These are phyloP conservation scores for Ecdyonurus torrentis DNA, from an alignment of 2,888 invertebrate genomes.

Conservation along the genomic window DNA sequence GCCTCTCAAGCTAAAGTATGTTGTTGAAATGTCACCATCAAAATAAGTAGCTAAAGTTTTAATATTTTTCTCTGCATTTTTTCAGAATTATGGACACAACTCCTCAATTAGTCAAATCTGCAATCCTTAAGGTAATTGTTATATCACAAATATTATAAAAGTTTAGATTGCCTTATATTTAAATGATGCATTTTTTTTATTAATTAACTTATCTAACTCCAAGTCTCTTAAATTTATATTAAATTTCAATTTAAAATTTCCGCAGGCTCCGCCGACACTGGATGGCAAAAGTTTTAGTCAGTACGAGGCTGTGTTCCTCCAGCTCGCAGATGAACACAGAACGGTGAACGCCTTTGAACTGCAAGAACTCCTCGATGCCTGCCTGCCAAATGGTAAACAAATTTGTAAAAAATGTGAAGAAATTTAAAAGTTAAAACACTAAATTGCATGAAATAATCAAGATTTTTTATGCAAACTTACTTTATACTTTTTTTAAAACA, in stretches of 20 bases:
- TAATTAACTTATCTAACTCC: too few relatives aligned
- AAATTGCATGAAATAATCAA: neutral
- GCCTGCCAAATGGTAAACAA: slow-evolving; percentile 57
- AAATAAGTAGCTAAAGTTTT: slow-evolving; percentile 17
- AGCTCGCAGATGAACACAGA: slow-evolving; percentile 76
- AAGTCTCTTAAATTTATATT: too few relatives aligned
- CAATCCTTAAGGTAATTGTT: slow-evolving; percentile 43
- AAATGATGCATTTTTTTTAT: too few relatives aligned
- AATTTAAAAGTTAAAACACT: too few relatives aligned
- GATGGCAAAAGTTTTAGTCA: slow-evolving; percentile 62
- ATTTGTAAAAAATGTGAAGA: too few relatives aligned
- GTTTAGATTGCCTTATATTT: neutral
- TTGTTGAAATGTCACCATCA: slow-evolving; percentile 13
- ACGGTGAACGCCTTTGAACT: slow-evolving; percentile 83
- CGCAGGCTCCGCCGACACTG: slow-evolving; percentile 41
- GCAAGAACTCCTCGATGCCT: slow-evolving; percentile 76
- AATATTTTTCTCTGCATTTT: slow-evolving; percentile 11
- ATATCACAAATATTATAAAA: neutral
- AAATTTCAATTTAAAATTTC: too few relatives aligned
- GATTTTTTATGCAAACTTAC: neutral
- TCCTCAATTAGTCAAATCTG: slow-evolving; percentile 52
- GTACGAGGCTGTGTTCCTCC: slow-evolving; percentile 79
- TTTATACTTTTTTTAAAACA: neutral
- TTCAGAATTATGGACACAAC: slow-evolving; percentile 36
- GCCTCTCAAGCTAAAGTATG: slow-evolving; percentile 54